phyloP scores from a whole-genome alignment of 64 coral and sea anemone species.

The Pocillopora damicornis region DNA sequence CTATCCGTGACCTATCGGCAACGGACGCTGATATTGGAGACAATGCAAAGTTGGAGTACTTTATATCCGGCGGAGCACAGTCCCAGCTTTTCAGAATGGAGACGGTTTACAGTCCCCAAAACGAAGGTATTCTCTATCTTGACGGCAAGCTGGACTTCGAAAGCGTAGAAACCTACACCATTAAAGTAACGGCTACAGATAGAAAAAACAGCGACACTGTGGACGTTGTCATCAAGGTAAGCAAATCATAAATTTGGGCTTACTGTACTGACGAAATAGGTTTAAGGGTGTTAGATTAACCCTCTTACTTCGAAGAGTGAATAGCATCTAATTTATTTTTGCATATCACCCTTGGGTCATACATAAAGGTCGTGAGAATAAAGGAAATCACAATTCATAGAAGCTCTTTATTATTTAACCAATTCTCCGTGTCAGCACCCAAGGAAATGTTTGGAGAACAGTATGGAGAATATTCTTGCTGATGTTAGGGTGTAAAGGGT shows the following conservation, averaged over 20 bases:
- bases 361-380: too few species aligned
- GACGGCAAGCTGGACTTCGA: conserved; percentile 61
- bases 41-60: conserved; percentile 47
- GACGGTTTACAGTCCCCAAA: neutral
- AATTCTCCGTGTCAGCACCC: too few species aligned
- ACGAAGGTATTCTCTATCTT: conserved; percentile 19
- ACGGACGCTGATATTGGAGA: conserved; percentile 49
- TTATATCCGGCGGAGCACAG: conserved; percentile 43
- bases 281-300: too few species aligned
- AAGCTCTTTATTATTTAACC: too few species aligned
- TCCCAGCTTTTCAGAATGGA: conserved; percentile 30
- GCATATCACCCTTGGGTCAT: too few species aligned
- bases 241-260: neutral
- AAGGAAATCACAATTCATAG: too few species aligned
- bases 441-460: too few species aligned
- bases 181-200: conserved; percentile 56
- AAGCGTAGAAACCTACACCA: neutral
- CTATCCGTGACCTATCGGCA: conserved; percentile 24
- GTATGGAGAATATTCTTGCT: too few species aligned
- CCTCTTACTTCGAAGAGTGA: too few species aligned
- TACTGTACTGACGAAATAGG: too few species aligned
- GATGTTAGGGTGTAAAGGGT: too few species aligned
- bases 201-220: conserved; percentile 49
- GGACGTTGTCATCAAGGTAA: conserved; percentile 39
- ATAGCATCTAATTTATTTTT: too few species aligned